phyloP scores from a whole-genome alignment of 2,797 vertebrate species.

The Channallabes apus region DNA sequence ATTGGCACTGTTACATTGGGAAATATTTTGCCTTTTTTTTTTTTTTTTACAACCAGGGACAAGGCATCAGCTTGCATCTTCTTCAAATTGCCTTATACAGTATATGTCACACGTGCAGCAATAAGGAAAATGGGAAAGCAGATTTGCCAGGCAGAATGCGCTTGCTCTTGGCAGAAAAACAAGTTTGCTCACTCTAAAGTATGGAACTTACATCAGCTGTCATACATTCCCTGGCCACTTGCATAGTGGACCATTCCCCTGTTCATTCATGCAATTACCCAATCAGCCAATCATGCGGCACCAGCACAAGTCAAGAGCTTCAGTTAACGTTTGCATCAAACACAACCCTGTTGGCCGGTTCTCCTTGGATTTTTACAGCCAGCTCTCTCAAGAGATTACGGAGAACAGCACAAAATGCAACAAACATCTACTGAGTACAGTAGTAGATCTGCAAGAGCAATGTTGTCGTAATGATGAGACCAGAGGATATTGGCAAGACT shows the following conservation, averaged over 20 bases:
- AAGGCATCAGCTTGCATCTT: not conserved
- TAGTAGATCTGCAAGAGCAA: not conserved
- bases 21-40: not conserved
- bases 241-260: not conserved
- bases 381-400: not conserved
- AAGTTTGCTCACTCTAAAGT: not conserved
- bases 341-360: not conserved
- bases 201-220: slow-evolving; percentile 13
- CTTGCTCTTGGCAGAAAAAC: slow-evolving; percentile 18
- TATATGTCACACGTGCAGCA: not conserved
- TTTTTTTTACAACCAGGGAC: not conserved
- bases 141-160: slow-evolving; percentile 4
- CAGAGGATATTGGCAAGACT: not conserved
- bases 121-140: not conserved
- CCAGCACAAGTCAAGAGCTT: not conserved
- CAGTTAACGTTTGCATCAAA: slow-evolving; percentile 1
- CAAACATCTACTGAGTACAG: not conserved
- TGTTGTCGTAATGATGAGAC: not conserved
- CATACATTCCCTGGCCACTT: not conserved
- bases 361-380: not conserved
- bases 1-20: not conserved
- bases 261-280: slow-evolving; percentile 6
- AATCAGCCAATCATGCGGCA: not conserved
- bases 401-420: not conserved
- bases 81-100: slow-evolving; percentile 1